Base-by-base conservation (phyloP, 2,797 vertebrate genomes). In the Tragelaphus eurycerus region DNA sequence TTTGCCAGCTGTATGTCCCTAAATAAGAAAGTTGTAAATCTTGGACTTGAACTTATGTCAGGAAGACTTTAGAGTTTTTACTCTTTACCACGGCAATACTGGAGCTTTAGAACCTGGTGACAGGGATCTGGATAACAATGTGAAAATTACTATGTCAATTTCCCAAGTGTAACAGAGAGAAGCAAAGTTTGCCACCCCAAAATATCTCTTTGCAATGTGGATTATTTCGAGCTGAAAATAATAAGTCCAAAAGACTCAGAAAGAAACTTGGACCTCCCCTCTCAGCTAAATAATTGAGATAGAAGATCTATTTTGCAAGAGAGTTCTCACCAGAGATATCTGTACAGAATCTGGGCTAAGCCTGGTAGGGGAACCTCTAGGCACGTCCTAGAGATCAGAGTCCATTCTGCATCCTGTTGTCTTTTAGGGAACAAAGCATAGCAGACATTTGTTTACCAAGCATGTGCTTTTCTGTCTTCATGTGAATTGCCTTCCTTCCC, bases 11-110 rank as follows among this genome's bases (percentile, higher is more conserved):
- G 27, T 54, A 29, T 43, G 29, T 71, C 12, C 27, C 57, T 7
- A 78, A 95, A 85, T 25, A 89, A 91, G 11, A 89, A 94, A 81
- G 21, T 78, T 19, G 29, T 90, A 79, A 95, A 83, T 48, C 23
- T 87, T 89, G 38, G 38, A 88, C 92, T 95, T 71, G 52, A 95
- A 88, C 11, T 88, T 90, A 64, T 9, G 27, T 93, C 34, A 85
- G 84, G 16, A 78, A 85, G 90, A 84, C 10, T 81, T 43, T 64
- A 79, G 59, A 54, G 60, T 4, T 92, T 55, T 88, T 95, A 21
- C 27, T 79, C 25, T 92, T 88, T 59, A 86, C 38, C n/a, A 81
- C 17, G 43, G 7, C 14, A 43, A 15, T 71, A 10, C 23, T 11
- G 74, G 79, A 21, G 38, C 60, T 92, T 90, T 86, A 89, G 64